phyloP scores from a whole-genome alignment of 2,113 vertebrate species.

The Malaclemys terrapin region DNA sequence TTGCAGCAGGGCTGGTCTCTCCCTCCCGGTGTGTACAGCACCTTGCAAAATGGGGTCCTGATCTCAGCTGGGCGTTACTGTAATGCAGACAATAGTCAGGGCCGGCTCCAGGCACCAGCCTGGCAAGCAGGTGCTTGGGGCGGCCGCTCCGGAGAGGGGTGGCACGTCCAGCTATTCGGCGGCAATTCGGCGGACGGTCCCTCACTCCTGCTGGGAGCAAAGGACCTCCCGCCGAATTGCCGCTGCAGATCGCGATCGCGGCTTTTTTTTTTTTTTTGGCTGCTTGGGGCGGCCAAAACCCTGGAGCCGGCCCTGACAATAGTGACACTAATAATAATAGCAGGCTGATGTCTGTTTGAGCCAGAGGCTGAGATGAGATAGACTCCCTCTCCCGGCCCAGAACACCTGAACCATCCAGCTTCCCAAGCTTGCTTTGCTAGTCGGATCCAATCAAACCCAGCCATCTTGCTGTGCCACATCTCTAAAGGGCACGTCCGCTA shows the following conservation, averaged over 20 bases:
- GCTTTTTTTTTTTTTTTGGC: too few relatives aligned
- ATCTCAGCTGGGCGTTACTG: not conserved
- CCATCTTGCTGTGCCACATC: not conserved
- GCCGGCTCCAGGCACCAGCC: too few relatives aligned
- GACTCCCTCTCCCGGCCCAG: not conserved
- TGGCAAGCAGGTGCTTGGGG: too few relatives aligned
- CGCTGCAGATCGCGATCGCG: too few relatives aligned
- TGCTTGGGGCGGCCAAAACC: too few relatives aligned
- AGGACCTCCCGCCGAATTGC: too few relatives aligned
- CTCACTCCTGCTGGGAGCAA: too few relatives aligned
- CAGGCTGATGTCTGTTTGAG: not conserved
- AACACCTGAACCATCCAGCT: not conserved
- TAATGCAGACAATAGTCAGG: not conserved
- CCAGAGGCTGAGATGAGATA: not conserved
- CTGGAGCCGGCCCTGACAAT: not conserved
- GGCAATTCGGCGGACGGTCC: too few relatives aligned
- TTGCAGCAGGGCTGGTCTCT: not conserved
- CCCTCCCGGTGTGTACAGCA: not conserved
- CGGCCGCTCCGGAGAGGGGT: too few relatives aligned
- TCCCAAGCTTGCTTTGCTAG: not conserved
- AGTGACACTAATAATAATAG: not conserved
- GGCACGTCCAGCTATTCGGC: too few relatives aligned
- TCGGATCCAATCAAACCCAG: not conserved
- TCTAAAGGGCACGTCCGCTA: not conserved
- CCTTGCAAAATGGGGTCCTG: too few relatives aligned